Percentiles rank a stretch among this genome's conserved stretches.
These are phyloP conservation scores for Drosophila meridionalis DNA, from an alignment of 2,888 invertebrate species.

Conservation along the genomic window DNA sequence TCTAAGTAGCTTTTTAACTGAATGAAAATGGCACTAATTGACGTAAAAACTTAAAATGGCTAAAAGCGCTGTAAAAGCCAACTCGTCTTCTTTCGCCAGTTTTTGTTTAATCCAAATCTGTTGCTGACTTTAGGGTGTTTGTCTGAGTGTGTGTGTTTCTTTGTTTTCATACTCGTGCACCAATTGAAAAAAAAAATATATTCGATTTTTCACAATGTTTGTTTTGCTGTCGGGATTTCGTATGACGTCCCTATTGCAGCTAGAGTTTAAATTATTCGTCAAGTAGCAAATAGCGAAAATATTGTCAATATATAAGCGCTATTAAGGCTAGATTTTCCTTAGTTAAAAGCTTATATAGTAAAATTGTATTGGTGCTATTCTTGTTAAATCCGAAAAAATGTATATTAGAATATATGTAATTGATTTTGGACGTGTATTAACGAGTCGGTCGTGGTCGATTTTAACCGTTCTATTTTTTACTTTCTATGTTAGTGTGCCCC, in stretches of 20 bases:
- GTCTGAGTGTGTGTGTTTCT: constrained; percentile 16
- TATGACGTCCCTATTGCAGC: background rate
- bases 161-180: background rate
- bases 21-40: constrained; percentile 26
- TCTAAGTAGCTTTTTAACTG: constrained; percentile 2
- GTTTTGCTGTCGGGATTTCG: background rate
- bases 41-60: constrained; percentile 28
- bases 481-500: constrained; percentile 35
- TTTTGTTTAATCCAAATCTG: constrained; percentile 33
- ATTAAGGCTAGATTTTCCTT: too few species aligned
- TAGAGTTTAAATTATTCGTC: too few species aligned
- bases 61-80: constrained; percentile 22
- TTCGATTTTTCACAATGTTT: background rate
- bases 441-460: background rate
- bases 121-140: constrained; percentile 11
- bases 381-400: too few species aligned
- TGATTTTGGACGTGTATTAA: background rate
- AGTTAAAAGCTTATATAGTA: too few species aligned
- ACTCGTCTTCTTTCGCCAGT: constrained; percentile 30
- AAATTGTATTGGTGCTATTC: too few species aligned
- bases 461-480: background rate
- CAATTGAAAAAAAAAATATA: background rate
- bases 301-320: too few species aligned
- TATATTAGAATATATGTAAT: too few species aligned
- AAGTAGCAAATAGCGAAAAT: too few species aligned